phyloP scores from a whole-genome alignment of 2,888 invertebrate species.

The Heteropelma amictum region DNA sequence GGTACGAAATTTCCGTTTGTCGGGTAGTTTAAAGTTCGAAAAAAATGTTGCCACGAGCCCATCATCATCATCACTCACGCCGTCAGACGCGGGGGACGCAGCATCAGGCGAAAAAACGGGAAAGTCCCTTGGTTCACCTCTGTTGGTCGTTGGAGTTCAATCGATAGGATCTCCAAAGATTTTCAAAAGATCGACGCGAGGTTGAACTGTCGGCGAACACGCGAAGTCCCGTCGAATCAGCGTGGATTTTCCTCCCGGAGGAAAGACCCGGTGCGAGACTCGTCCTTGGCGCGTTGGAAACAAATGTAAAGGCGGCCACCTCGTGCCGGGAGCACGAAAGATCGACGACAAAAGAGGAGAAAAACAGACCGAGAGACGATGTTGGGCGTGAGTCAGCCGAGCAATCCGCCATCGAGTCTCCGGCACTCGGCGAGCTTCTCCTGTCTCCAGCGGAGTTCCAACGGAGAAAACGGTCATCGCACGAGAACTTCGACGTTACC shows the following conservation, averaged over 20 bases:
- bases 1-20: not conserved
- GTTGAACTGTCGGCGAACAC: not conserved
- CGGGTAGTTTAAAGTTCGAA: conserved; percentile 4
- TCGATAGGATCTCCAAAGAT: conserved; percentile 17
- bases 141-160: not conserved
- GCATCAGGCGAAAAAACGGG: conserved; percentile 33
- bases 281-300: conserved; percentile 1
- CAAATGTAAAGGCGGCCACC: conserved; percentile 41
- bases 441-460: conserved; percentile 76
- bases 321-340: conserved; percentile 21
- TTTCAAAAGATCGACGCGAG: not conserved
- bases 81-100: conserved; percentile 41
- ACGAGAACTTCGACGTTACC: conserved; percentile 77
- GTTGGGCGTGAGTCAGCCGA: conserved; percentile 76
- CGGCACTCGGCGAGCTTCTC: conserved; percentile 79
- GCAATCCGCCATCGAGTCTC: conserved; percentile 76
- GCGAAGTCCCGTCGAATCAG: not conserved
- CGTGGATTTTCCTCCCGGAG: not conserved
- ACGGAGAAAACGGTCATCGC: conserved; percentile 70
- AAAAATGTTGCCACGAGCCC: conserved; percentile 45
- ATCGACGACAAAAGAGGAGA: not conserved
- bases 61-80: conserved; percentile 15
- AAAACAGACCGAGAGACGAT: too few relatives aligned
- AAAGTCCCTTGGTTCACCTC: not conserved
- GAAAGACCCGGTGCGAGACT: not conserved